Conservation (phyloP, 37 sponge, comb jelly and placozoan genomes). For the Tethya wilhelma region DNA sequence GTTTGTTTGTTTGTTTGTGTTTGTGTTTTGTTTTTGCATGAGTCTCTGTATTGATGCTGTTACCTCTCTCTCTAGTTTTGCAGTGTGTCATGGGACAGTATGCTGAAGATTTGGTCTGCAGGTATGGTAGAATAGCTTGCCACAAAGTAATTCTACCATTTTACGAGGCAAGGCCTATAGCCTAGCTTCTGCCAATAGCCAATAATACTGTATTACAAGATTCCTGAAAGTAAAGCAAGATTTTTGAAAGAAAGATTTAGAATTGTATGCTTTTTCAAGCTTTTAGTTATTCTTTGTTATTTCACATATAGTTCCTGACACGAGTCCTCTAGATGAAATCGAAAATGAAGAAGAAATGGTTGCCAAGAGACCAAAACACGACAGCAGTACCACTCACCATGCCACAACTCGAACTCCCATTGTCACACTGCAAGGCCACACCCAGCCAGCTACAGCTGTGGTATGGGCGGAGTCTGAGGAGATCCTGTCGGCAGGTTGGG, state of each 20-base stretch:
- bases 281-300: not conserved
- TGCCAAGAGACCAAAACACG: constrained; percentile 5
- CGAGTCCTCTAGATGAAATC: constrained; percentile 4
- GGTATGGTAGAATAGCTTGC: constrained; percentile 11
- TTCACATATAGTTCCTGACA: constrained; percentile 32
- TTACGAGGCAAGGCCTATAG: no score
- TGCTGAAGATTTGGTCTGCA: constrained; percentile 77
- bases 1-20: not conserved
- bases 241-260: not conserved
- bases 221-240: no score
- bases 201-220: not conserved
- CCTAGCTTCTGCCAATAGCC: no score
- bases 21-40: constrained; percentile 3
- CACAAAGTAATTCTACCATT: no score
- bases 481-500: constrained; percentile 80
- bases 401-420: constrained; percentile 61
- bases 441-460: constrained; percentile 60
- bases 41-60: not conserved
- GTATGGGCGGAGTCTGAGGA: constrained; percentile 56
- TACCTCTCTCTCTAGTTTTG: constrained; percentile 50
- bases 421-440: constrained; percentile 83
- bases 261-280: not conserved
- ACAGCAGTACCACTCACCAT: not conserved
- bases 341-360: constrained; percentile 12
- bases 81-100: constrained; percentile 81